Conservation (phyloP, 2,888 invertebrate genomes). For the Lepeophtheirus nordmannii region DNA sequence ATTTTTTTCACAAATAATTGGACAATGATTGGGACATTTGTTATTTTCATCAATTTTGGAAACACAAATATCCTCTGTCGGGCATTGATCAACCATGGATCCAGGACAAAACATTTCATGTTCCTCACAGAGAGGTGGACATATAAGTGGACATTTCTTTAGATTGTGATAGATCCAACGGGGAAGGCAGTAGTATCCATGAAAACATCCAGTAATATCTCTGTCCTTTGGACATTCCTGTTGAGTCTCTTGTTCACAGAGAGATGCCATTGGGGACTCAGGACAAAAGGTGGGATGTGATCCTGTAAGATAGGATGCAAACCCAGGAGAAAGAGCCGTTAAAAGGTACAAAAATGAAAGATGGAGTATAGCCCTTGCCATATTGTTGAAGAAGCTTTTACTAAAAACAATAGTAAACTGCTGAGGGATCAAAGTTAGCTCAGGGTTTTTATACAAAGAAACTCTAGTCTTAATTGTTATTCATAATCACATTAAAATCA, state of each 20-base stretch:
- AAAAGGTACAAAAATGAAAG: too few species aligned
- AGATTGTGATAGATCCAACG: not conserved
- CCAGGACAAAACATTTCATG: not conserved
- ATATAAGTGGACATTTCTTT: not conserved
- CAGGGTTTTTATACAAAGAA: too few species aligned
- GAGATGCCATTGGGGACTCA: not conserved
- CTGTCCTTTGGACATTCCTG: not conserved
- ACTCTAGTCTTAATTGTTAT: too few species aligned
- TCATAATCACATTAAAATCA: too few species aligned
- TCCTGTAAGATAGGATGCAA: not conserved
- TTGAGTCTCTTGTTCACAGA: not conserved
- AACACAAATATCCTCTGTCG: not conserved
- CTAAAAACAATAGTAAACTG: too few species aligned
- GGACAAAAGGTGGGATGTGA: not conserved
- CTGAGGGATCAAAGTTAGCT: too few species aligned
- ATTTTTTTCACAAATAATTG: not conserved
- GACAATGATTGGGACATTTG: not conserved
- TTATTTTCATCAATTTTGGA: not conserved
- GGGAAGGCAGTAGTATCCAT: constrained; percentile 6
- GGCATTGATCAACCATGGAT: not conserved
- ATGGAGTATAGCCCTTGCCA: too few species aligned
- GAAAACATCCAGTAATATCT: not conserved
- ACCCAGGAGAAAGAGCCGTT: too few species aligned
- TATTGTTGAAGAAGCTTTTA: too few species aligned
- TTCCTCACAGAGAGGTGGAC: not conserved